Base-by-base conservation (phyloP, 23 tunicate genomes). In the Halocynthia roretzi region DNA sequence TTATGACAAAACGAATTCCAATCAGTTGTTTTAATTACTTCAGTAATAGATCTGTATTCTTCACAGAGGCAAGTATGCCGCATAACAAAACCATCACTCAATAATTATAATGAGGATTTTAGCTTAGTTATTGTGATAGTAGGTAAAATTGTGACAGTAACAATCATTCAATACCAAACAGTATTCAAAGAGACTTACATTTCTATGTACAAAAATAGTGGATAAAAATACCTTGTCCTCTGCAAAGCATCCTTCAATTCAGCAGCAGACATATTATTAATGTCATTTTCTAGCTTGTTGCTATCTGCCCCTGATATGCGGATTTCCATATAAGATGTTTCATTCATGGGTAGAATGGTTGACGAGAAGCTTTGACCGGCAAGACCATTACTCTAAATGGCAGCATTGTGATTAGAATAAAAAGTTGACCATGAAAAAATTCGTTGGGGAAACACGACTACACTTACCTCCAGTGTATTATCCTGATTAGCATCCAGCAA, bases 241-340 rank as follows among this genome's bases (percentile, higher is more conserved):
- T 74, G 64, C 6, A 74, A 6, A 22, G 55, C 78, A 12, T 14
- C 11, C 6, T 74, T 23, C 8, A 74, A 44, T 7, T 74, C 78
- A 31, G 44, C 4, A 4, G 4, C 44, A 31, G 44, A 31, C 44
- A 31, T 31, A 31, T 31, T 4, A 8, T 74, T 8, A 0, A 74
- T 74, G 14, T 15, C 21, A 19, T 74, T 54, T 8, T 74, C 62
- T 5, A 10, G 70, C 22, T 65, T 65, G 70, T 48, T 65, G 22
- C 48, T 65, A 65, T 65, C 19, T 20, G 9, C 48, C 31, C 10
- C 70, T 11, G 70, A 6, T 58, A n/a, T 58, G 4, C 54, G 83
- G 9, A 80, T 53, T 50, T 83, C 77, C 80, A 92, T 18, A 66
- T 86, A 92, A 15, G 92, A 92, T 52, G 98, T 92, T 69, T 92